Percentiles rank a stretch among this genome's conserved stretches.
These are phyloP conservation scores for Silurus meridionalis DNA, from an alignment of 2,113 vertebrate species.

Conservation along the genomic window DNA sequence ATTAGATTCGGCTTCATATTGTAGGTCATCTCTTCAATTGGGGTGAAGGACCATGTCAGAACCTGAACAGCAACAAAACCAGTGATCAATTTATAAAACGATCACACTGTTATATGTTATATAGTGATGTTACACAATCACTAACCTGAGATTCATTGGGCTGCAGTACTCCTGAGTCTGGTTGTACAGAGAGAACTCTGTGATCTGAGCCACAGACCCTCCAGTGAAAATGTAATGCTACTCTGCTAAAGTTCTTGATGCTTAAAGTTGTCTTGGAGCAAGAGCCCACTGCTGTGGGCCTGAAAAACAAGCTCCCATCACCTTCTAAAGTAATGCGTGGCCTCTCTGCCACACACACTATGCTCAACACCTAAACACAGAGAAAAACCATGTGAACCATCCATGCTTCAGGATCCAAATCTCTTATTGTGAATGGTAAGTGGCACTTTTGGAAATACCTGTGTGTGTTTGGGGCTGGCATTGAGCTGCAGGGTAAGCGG, in stretches of 20 bases:
- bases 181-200: slow-evolving; percentile 76
- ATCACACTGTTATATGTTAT: neutral
- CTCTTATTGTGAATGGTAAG: neutral
- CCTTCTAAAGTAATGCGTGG: slow-evolving; percentile 76
- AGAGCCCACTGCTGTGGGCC: slow-evolving; percentile 78
- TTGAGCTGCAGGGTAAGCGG: slow-evolving; percentile 81
- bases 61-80: slow-evolving; percentile 66
- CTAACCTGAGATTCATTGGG: slow-evolving; percentile 83
- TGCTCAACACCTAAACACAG: slow-evolving; percentile 74
- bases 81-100: slow-evolving; percentile 6
- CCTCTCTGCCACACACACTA: slow-evolving; percentile 75
- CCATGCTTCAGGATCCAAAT: neutral
- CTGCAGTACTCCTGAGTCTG: slow-evolving; percentile 77
- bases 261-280: slow-evolving; percentile 67
- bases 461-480: slow-evolving; percentile 70
- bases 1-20: slow-evolving; percentile 71
- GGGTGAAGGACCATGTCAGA: slow-evolving; percentile 85
- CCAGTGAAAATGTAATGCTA: slow-evolving; percentile 85
- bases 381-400: neutral
- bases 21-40: slow-evolving; percentile 75
- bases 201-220: slow-evolving; percentile 70
- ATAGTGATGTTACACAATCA: neutral
- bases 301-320: slow-evolving; percentile 79
- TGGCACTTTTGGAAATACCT: slow-evolving; percentile 71
- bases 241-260: slow-evolving; percentile 78